These are phyloP conservation scores for Menura novaehollandiae DNA, from an alignment of 2,113 vertebrate species.

Conservation along the genomic window DNA sequence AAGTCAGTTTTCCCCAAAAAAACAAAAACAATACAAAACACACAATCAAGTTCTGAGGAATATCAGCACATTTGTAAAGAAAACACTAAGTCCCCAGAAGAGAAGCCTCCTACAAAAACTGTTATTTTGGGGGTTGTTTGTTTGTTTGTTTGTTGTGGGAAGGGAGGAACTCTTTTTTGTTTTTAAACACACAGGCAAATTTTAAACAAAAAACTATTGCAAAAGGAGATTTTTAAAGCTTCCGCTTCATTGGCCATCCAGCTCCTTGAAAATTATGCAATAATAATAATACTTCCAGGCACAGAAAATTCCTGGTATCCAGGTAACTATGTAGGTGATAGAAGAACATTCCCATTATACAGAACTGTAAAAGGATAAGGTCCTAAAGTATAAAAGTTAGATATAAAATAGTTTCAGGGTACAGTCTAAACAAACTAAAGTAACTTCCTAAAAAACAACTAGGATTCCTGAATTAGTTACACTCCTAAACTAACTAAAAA, in stretches of 20 bases:
- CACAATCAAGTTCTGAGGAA: neutral
- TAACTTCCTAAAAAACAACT: neutral
- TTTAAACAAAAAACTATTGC: neutral
- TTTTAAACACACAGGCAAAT: neutral
- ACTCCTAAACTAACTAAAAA: neutral
- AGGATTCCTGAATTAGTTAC: neutral
- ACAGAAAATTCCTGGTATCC: neutral
- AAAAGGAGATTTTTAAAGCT: neutral
- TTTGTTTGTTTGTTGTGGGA: no score
- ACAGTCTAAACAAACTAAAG: neutral
- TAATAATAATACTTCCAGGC: neutral
- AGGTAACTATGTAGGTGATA: neutral
- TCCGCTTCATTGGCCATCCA: neutral
- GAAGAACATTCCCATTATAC: neutral
- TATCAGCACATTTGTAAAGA: neutral
- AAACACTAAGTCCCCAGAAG: neutral
- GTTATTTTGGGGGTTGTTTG: neutral
- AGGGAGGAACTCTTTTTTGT: neutral
- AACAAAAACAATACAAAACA: neutral
- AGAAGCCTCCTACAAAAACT: neutral
- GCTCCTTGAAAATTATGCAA: neutral
- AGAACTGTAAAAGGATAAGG: neutral
- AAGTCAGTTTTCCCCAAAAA: neutral
- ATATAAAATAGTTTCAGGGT: neutral
- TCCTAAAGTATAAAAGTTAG: neutral